These are phyloP conservation scores for Sula dactylatra DNA, from an alignment of 2,113 vertebrate genomes.

Conservation along the genomic window DNA sequence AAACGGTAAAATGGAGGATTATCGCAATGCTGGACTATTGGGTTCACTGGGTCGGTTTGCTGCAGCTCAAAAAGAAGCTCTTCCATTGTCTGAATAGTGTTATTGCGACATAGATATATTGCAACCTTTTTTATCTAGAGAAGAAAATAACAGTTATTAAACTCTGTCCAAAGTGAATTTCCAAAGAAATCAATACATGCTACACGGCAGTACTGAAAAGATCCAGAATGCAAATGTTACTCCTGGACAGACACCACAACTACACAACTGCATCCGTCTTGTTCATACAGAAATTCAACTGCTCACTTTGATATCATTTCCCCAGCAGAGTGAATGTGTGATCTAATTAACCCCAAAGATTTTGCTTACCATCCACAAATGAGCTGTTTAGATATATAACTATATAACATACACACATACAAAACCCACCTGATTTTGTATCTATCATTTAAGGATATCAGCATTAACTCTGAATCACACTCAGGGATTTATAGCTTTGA, in stretches of 20 bases:
- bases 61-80: slow-evolving; percentile 97
- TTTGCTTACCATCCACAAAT: background rate
- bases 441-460: background rate
- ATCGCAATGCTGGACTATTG: slow-evolving; percentile 94
- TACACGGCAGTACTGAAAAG: background rate
- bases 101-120: slow-evolving; percentile 95
- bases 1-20: slow-evolving; percentile 98
- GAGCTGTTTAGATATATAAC: background rate
- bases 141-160: background rate
- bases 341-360: background rate
- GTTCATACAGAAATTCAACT: background rate
- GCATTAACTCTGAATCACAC: background rate
- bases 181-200: background rate
- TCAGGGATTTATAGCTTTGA: background rate
- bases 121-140: slow-evolving; percentile 96
- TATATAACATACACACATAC: background rate
- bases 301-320: background rate
- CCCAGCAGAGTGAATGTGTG: background rate
- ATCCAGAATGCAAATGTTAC: background rate
- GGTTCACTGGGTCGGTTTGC: slow-evolving; percentile 96
- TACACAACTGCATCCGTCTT: background rate
- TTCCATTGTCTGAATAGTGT: slow-evolving; percentile 98
- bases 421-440: background rate
- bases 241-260: background rate
- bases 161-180: background rate